Base-by-base conservation (phyloP, 2,888 invertebrate species). In the Eupeodes luniger region DNA sequence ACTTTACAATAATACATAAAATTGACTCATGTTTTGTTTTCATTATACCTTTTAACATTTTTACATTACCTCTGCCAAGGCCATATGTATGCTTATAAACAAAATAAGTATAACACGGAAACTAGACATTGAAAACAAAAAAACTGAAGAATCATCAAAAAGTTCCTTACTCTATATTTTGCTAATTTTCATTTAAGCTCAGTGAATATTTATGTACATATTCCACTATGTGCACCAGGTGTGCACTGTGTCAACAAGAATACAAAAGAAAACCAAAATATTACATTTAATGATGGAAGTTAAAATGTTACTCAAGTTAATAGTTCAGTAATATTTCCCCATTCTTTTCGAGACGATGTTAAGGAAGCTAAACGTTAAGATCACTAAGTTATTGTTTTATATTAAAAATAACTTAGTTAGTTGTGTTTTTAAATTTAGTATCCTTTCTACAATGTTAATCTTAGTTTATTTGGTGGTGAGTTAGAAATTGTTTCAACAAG, bases 381-480 rank as follows among this genome's bases (percentile, higher is more conserved):
- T 62, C 5, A 88, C 81, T 67, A 81, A 74, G 74, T 74, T 84
- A 40, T 61, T 88, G 51, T 75, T 57, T 40, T 84, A 88, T 40
- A 53, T 81, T 1, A 88, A 69, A 77, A 84, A 84, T 64, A 88
- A 88, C 62, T 84, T 84, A 16, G 69, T 88, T 3, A 62, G 81
- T 44, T 72, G 76, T 36, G 16, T 69, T 0, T 88, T 88, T 14
- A 88, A 88, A 53, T 64, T 69, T 19, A 81, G 84, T 77, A 66
- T 88, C n/a, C 61, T 81, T 6, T 61, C 61, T 1, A 88, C 84
- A 51, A 74, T 88, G 76, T 62, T 80, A 10, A 69, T 84, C 44
- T 44, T 88, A 74, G 57, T 84, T 0, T 88, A 88, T 9, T 77
- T 88, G 34, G 84, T 88, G 66, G 87, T 88, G 62, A 78, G 87